These are phyloP conservation scores for Plemyria rubiginata DNA, from an alignment of 2,888 invertebrate species.

Conservation along the genomic window DNA sequence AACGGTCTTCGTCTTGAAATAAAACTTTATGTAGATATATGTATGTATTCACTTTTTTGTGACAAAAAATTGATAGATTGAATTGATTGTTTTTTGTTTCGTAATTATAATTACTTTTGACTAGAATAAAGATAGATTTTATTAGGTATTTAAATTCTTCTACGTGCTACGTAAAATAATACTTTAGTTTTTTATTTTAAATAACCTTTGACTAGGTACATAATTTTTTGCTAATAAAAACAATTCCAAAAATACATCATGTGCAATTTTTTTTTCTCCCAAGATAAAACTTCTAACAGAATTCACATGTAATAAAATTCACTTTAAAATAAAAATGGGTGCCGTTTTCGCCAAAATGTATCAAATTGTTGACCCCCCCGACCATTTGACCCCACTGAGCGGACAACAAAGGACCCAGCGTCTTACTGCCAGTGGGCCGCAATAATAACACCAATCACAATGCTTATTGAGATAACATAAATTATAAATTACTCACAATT, in stretches of 20 bases:
- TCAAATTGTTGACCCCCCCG: slow-evolving; percentile 77
- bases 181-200: background rate
- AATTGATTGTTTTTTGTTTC: background rate
- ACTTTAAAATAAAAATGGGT: slow-evolving; percentile 39
- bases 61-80: background rate
- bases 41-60: background rate
- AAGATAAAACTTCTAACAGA: background rate
- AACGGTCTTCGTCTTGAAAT: slow-evolving; percentile 55
- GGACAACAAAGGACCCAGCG: slow-evolving; percentile 62
- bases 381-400: slow-evolving; percentile 75
- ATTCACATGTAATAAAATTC: background rate
- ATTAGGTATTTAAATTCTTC: background rate
- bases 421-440: slow-evolving; percentile 77
- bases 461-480: slow-evolving; percentile 78
- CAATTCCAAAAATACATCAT: no score
- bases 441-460: slow-evolving; percentile 78
- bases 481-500: slow-evolving; percentile 68
- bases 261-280: background rate
- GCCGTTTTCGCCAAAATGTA: slow-evolving; percentile 67
- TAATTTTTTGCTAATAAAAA: no score
- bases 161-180: background rate
- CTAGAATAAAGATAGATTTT: background rate
- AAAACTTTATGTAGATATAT: no score
- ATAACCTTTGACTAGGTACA: background rate
- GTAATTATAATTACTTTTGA: background rate